phyloP scores from a whole-genome alignment of 2,113 vertebrate genomes.

The Sprattus sprattus region DNA sequence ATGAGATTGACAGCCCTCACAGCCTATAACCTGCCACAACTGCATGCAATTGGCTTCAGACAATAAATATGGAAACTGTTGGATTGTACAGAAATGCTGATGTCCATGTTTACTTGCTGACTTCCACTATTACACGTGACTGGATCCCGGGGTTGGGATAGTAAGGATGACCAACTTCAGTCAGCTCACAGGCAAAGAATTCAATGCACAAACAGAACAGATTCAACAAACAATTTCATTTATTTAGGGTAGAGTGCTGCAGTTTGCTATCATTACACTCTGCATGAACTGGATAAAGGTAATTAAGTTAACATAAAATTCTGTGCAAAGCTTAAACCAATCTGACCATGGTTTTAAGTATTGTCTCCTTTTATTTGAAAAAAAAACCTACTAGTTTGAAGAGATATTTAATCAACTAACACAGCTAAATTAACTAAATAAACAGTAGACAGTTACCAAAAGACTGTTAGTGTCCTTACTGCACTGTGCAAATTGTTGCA shows the following conservation, averaged over 20 bases:
- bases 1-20: neutral
- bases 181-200: neutral
- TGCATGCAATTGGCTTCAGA: neutral
- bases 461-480: neutral
- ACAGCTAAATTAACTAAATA: neutral
- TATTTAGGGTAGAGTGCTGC: neutral
- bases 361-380: neutral
- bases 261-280: neutral
- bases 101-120: neutral
- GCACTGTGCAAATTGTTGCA: slow-evolving; percentile 9
- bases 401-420: neutral
- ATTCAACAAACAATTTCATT: neutral
- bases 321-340: neutral
- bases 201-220: neutral
- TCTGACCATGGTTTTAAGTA: neutral
- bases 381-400: neutral
- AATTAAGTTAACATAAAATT: neutral
- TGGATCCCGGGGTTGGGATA: neutral
- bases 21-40: neutral
- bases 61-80: neutral
- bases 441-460: neutral
- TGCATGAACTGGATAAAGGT: neutral
- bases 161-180: neutral
- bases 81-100: too few species aligned
- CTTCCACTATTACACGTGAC: neutral